Conservation (phyloP, 2,888 invertebrate genomes). For the Mactromeris polynyma region DNA sequence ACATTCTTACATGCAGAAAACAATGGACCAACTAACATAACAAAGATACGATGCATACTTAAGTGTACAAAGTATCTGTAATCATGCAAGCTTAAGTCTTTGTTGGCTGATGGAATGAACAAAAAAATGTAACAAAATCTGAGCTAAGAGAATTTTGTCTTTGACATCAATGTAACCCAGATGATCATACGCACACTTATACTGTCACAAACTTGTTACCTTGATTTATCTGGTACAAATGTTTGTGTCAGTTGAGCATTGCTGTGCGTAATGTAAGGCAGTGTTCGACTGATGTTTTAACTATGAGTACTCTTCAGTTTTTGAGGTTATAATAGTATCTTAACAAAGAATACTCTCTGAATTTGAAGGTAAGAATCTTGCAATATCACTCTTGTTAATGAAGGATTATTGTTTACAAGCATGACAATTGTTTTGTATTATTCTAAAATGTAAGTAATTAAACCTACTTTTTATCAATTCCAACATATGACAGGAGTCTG, state of each 20-base stretch:
- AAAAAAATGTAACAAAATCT: conserved; percentile 15
- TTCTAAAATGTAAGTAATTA: too few species aligned
- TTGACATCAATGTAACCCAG: not conserved
- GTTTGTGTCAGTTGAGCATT: not conserved
- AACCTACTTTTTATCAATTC: too few species aligned
- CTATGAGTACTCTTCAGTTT: conserved; percentile 9
- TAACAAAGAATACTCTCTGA: not conserved
- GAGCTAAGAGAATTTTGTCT: not conserved
- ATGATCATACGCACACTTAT: not conserved
- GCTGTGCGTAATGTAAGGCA: not conserved
- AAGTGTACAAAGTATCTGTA: not conserved
- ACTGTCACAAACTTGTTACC: conserved; percentile 7
- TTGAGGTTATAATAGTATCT: not conserved
- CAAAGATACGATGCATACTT: not conserved
- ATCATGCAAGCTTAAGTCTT: not conserved
- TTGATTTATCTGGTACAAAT: conserved; percentile 1
- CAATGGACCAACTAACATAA: not conserved
- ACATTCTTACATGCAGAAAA: not conserved
- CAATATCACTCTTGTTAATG: not conserved
- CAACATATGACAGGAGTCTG: too few species aligned
- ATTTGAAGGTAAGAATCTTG: not conserved
- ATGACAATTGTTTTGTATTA: not conserved
- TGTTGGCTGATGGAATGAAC: not conserved
- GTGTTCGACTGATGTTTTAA: not conserved
- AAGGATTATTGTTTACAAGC: not conserved